These are phyloP conservation scores for Crenichthys baileyi DNA, from an alignment of 2,797 vertebrate species.

Conservation along the genomic window DNA sequence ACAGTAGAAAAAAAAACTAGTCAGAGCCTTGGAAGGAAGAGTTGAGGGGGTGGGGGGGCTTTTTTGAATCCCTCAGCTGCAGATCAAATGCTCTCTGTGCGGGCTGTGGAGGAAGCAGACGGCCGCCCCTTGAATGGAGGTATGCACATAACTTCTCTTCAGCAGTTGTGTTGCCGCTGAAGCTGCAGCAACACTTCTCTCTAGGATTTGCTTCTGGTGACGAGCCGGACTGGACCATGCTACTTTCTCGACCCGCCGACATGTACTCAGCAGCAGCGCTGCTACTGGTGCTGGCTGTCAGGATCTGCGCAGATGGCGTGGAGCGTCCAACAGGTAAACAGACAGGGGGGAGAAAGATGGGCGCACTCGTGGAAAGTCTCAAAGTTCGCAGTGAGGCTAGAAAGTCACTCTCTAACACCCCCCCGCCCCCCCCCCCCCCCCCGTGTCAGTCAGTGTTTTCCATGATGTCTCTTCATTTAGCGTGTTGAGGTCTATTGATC, in stretches of 20 bases:
- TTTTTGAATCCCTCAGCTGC: conserved; percentile 64
- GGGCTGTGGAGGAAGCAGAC: conserved; percentile 60
- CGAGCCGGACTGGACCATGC: conserved; percentile 69
- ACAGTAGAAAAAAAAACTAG: conserved; percentile 21
- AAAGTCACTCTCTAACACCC: not conserved
- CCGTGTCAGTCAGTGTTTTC: not conserved
- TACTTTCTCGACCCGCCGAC: conserved; percentile 43
- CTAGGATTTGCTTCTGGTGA: conserved; percentile 59
- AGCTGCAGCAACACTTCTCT: conserved; percentile 51
- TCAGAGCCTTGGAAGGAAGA: conserved; percentile 37
- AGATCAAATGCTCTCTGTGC: conserved; percentile 75
- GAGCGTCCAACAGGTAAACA: conserved; percentile 83
- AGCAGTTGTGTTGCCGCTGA: conserved; percentile 32
- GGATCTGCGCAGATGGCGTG: conserved; percentile 77
- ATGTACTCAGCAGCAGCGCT: conserved; percentile 69
- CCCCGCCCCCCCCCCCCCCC: no score
- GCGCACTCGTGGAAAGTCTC: not conserved
- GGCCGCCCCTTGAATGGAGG: conserved; percentile 53
- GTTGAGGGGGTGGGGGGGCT: not conserved
- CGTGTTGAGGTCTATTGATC: not conserved
- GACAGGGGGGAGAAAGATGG: conserved; percentile 32
- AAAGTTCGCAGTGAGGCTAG: not conserved
- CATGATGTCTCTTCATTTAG: not conserved
- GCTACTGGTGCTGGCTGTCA: conserved; percentile 73
- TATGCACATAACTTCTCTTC: conserved; percentile 63